Percentiles rank a stretch among this genome's conserved stretches.
These are phyloP conservation scores for Staurois parvus DNA, from an alignment of 2,797 vertebrate genomes.

Conservation along the genomic window DNA sequence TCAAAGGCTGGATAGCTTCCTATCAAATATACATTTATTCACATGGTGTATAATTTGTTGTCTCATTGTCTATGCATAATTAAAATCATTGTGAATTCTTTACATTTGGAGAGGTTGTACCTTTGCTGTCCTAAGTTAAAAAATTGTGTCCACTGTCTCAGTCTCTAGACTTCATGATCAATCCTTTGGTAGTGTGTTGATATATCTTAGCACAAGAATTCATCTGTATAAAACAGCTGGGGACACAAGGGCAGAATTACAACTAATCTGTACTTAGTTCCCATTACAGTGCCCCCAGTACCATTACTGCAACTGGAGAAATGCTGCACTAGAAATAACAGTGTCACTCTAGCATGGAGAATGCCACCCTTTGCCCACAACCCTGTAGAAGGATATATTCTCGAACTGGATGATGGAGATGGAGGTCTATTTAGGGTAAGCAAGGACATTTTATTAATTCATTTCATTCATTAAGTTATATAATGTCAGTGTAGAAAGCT, in stretches of 20 bases:
- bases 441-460: slow-evolving; percentile 29
- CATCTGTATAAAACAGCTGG: slow-evolving; percentile 29
- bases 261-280: slow-evolving; percentile 77
- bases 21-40: too few species aligned
- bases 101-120: neutral
- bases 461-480: too few species aligned
- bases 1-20: too few species aligned
- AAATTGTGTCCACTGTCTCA: too few species aligned
- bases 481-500: too few species aligned
- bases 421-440: slow-evolving; percentile 95
- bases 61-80: too few species aligned
- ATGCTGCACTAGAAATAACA: slow-evolving; percentile 96
- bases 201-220: neutral
- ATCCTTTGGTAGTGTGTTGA: too few species aligned
- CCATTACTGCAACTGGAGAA: slow-evolving; percentile 96
- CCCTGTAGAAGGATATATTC: slow-evolving; percentile 93
- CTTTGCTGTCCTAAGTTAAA: too few species aligned
- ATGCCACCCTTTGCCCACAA: slow-evolving; percentile 79
- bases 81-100: too few species aligned
- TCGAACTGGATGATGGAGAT: slow-evolving; percentile 96
- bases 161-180: too few species aligned
- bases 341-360: slow-evolving; percentile 95
- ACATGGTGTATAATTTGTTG: too few species aligned
- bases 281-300: slow-evolving; percentile 82
- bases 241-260: slow-evolving; percentile 62